A percentile compares a stretch with the other conserved stretches of the same genome.
Conservation (phyloP, 2,888 invertebrate species). For the Hydriomena furcata region DNA sequence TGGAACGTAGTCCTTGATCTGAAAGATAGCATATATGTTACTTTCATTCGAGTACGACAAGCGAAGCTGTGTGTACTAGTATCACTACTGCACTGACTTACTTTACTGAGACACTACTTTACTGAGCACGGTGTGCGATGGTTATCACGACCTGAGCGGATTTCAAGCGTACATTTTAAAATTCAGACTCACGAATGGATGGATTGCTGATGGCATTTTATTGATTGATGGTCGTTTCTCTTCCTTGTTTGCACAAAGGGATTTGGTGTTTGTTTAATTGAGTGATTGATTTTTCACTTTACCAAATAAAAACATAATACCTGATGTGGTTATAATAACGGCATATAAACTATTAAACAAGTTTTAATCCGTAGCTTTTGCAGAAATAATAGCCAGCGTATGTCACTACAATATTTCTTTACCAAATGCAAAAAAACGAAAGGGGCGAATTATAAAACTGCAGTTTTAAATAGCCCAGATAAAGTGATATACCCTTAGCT, state of each 20-base stretch:
- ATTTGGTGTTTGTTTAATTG: conserved; percentile 6
- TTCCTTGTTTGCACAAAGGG: conserved; percentile 13
- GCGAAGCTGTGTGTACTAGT: too few relatives aligned
- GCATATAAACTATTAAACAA: too few relatives aligned
- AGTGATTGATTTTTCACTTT: background rate
- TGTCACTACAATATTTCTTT: conserved; percentile 10
- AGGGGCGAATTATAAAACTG: conserved; percentile 14
- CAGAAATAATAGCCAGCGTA: too few relatives aligned
- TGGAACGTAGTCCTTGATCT: too few relatives aligned
- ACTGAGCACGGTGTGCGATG: conserved; percentile 14
- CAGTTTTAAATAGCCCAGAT: conserved; percentile 18
- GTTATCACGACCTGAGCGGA: conserved; percentile 29
- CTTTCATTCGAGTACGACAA: too few relatives aligned
- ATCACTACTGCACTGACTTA: conserved; percentile 14
- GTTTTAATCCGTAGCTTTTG: too few relatives aligned
- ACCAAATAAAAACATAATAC: too few relatives aligned
- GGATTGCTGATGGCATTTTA: conserved; percentile 21
- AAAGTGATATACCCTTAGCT: conserved; percentile 22
- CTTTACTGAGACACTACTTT: conserved; percentile 1
- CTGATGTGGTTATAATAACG: too few relatives aligned
- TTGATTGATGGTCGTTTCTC: conserved; percentile 16
- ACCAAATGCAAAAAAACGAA: conserved; percentile 11
- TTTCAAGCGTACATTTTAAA: conserved; percentile 29
- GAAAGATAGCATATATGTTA: too few relatives aligned
- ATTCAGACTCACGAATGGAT: conserved; percentile 18